These are phyloP conservation scores for Oryzias sinensis DNA, from an alignment of 2,797 vertebrate species.

Conservation along the genomic window DNA sequence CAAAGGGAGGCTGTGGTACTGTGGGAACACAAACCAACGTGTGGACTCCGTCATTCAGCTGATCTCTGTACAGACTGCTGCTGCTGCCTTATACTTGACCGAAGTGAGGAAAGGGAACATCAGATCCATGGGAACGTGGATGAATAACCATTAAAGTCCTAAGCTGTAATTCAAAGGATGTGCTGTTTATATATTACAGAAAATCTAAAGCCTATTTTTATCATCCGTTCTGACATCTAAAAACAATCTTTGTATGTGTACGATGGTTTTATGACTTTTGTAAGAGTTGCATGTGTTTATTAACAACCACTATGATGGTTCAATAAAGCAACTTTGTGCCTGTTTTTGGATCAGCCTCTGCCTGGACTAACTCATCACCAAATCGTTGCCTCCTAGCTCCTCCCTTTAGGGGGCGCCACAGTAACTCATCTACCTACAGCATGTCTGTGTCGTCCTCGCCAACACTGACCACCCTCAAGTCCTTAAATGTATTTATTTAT, in stretches of 20 bases:
- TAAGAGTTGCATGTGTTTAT: conserved; percentile 66
- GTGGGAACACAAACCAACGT: conserved; percentile 17
- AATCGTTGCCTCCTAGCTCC: no score
- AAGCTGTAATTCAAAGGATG: conserved; percentile 44
- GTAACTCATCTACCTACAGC: no score
- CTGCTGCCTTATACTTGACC: conserved; percentile 71
- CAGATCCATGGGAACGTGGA: conserved; percentile 15
- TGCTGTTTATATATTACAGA: conserved; percentile 49
- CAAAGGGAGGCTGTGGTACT: conserved; percentile 23
- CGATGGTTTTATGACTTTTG: conserved; percentile 68
- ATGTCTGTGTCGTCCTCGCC: no score
- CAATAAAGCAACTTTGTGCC: conserved; percentile 59
- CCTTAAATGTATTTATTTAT: no score
- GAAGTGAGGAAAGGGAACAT: conserved; percentile 22
- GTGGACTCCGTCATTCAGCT: conserved; percentile 31
- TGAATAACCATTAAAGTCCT: conserved; percentile 33
- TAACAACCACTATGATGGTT: conserved; percentile 56
- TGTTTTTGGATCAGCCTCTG: conserved; percentile 35
- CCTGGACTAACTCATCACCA: no score
- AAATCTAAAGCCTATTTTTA: conserved; percentile 56
- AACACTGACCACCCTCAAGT: no score
- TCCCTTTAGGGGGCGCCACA: no score
- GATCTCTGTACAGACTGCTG: conserved; percentile 57
- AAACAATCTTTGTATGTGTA: conserved; percentile 53
- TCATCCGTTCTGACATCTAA: conserved; percentile 30